phyloP scores from a whole-genome alignment of 2,113 vertebrate species.

The Mormyrus iriodes region DNA sequence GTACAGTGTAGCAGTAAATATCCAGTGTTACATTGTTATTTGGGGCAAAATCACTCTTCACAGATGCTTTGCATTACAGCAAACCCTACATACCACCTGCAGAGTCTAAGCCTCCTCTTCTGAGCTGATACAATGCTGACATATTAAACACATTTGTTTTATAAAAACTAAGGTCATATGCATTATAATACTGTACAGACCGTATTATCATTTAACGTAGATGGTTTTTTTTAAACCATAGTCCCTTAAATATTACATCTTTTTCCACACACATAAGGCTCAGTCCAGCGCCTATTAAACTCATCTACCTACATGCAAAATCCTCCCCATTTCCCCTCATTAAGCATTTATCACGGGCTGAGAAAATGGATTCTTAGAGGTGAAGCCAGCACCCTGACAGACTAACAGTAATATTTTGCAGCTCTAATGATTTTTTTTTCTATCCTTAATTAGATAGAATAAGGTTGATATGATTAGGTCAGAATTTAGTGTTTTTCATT shows the following conservation, averaged over 20 bases:
- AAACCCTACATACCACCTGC: constrained; percentile 75
- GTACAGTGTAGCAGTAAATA: background rate
- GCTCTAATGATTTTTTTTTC: constrained; percentile 99
- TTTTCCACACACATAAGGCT: constrained; percentile 72
- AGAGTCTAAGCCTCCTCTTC: constrained; percentile 80
- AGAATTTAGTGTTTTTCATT: constrained; percentile 99
- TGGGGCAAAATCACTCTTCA: constrained; percentile 30
- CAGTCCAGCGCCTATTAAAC: constrained; percentile 83
- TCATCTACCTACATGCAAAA: constrained; percentile 95
- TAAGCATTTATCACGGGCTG: constrained; percentile 89
- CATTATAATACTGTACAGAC: constrained; percentile 72
- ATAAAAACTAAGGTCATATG: constrained; percentile 84
- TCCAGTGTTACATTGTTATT: background rate
- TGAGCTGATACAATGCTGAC: constrained; percentile 82
- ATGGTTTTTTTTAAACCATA: constrained; percentile 58
- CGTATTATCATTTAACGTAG: constrained; percentile 73
- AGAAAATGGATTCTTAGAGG: constrained; percentile 81
- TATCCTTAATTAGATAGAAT: constrained; percentile 98
- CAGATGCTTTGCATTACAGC: constrained; percentile 52
- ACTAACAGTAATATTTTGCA: constrained; percentile 99
- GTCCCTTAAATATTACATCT: constrained; percentile 71
- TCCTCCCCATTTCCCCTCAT: constrained; percentile 93
- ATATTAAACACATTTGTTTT: constrained; percentile 68
- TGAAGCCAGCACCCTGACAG: constrained; percentile 79
- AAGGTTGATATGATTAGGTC: constrained; percentile 99